These are phyloP conservation scores for Diabrotica undecimpunctata DNA, from an alignment of 1,140 invertebrate genomes.

Conservation along the genomic window DNA sequence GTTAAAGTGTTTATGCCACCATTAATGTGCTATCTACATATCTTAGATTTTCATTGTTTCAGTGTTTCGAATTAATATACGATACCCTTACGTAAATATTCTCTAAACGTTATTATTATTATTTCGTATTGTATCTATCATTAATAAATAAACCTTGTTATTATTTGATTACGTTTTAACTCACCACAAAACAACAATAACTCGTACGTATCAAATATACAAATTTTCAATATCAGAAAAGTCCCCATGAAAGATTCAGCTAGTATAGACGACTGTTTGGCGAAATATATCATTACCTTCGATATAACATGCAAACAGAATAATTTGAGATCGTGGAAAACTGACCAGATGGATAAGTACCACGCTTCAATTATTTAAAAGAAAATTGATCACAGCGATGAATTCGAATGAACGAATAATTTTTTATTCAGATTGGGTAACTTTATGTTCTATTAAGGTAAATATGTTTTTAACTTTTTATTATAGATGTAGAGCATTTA, in stretches of 20 bases:
- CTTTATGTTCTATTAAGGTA: too few species aligned
- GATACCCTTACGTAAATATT: too few species aligned
- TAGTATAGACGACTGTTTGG: conserved; percentile 4
- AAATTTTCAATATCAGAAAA: conserved; percentile 1
- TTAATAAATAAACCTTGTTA: too few species aligned
- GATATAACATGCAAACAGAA: conserved; percentile 16
- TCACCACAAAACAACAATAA: neutral
- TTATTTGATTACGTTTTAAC: too few species aligned
- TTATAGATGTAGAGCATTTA: too few species aligned
- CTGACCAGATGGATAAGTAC: conserved; percentile 10
- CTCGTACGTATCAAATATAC: neutral
- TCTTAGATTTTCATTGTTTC: too few species aligned
- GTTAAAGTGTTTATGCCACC: too few species aligned
- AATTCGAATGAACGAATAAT: neutral
- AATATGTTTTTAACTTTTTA: too few species aligned
- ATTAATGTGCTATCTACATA: too few species aligned
- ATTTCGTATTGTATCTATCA: too few species aligned
- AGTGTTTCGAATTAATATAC: too few species aligned
- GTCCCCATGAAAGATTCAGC: neutral
- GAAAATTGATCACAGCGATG: neutral
- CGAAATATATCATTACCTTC: conserved; percentile 8
- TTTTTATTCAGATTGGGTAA: neutral
- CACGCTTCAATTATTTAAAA: conserved; percentile 5
- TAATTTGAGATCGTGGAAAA: conserved; percentile 14
- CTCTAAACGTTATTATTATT: too few species aligned